phyloP scores from a whole-genome alignment of 2,797 vertebrate species.

The Catamblyrhynchus diadema region DNA sequence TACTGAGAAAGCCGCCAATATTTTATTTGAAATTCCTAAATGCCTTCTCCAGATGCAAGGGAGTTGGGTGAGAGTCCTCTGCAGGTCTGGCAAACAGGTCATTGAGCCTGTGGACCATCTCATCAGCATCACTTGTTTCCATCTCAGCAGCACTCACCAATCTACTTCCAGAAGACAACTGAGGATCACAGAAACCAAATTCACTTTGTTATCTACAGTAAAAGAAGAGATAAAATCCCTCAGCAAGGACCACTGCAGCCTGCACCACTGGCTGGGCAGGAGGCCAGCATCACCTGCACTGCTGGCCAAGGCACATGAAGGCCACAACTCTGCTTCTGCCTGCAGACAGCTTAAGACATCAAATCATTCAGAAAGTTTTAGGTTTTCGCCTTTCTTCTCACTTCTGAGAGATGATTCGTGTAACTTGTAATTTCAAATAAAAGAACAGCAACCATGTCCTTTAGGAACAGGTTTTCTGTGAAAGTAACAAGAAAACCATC shows the following conservation, averaged over 20 bases:
- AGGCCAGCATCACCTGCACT: background rate
- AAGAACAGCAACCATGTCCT: background rate
- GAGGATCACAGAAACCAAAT: background rate
- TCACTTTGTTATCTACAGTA: background rate
- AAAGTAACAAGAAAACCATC: background rate
- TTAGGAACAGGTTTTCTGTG: background rate
- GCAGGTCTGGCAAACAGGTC: background rate
- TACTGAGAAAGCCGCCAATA: background rate
- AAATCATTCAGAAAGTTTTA: background rate
- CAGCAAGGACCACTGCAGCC: background rate
- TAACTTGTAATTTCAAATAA: background rate
- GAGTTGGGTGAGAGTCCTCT: background rate
- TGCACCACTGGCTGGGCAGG: background rate
- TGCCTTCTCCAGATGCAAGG: background rate
- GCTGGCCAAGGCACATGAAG: background rate
- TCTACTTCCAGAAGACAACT: background rate
- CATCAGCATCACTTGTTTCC: background rate
- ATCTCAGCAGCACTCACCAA: background rate
- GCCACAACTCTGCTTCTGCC: fast-evolving
- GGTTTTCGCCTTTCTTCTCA: background rate
- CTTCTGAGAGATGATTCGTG: background rate
- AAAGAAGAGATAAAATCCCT: background rate
- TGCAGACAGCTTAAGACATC: background rate
- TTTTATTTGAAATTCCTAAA: background rate
- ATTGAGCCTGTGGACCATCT: background rate